Evolutionary conservation across 2,113 vertebrate genomes (phyloP).

Genomic region (Triplophysa tibetana): DNA sequence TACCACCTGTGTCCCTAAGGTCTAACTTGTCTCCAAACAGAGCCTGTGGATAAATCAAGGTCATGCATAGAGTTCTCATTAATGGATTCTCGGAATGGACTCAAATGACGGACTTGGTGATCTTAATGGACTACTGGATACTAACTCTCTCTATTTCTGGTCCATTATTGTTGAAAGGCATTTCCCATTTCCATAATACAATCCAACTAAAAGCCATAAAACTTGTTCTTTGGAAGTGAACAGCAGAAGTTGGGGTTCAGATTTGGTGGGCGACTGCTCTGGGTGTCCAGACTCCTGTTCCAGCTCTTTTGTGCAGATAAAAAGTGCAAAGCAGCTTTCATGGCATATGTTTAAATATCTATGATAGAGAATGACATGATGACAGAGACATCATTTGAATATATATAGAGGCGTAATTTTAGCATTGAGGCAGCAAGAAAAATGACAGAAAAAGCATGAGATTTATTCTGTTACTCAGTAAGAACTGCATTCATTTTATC

Average conservation of each 20-base stretch:
- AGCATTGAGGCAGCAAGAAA: neutral
- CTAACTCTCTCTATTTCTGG: neutral
- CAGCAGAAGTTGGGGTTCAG: neutral
- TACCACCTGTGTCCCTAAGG: neutral
- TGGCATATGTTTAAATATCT: conserved; percentile 22
- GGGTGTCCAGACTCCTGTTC: neutral
- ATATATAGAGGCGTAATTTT: neutral
- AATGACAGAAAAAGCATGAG: neutral
- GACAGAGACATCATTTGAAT: conserved; percentile 9
- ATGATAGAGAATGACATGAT: conserved; percentile 17
- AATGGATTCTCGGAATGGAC: conserved; percentile 19
- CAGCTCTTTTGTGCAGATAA: conserved; percentile 9
- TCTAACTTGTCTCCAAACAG: neutral
- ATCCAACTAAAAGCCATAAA: too few relatives aligned
- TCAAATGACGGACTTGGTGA: neutral
- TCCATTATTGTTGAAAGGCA: too few relatives aligned
- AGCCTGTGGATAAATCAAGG: conserved; percentile 1
- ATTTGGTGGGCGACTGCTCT: neutral
- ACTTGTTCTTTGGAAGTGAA: too few relatives aligned
- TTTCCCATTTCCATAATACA: too few relatives aligned
- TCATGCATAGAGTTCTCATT: neutral
- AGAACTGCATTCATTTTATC: too few relatives aligned
- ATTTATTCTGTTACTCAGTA: too few relatives aligned
- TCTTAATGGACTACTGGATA: conserved; percentile 13
- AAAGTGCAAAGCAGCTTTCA: conserved; percentile 11